A percentile compares a stretch with the other conserved stretches of the same genome.
Conservation (phyloP, 2,888 invertebrate species). For the Hemicrepidius hirtus region DNA sequence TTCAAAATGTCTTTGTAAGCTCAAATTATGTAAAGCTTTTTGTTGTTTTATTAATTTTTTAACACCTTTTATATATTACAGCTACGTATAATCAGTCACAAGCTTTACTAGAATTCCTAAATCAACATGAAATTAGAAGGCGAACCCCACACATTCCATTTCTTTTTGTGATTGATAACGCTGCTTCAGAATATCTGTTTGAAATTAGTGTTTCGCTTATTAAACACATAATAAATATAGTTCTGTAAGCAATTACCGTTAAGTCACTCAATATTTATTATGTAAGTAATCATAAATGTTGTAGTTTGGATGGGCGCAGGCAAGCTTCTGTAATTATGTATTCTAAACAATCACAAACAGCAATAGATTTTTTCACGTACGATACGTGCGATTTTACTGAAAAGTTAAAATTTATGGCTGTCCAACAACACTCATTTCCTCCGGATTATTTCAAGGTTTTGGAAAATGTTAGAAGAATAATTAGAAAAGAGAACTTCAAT, state of each 20-base stretch:
- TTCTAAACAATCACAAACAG: not conserved
- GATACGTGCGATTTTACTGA: not conserved
- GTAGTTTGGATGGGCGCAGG: not conserved
- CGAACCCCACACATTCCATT: not conserved
- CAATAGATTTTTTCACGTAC: not conserved
- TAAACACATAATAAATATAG: conserved; percentile 3
- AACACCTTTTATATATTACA: not conserved
- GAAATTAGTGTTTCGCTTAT: not conserved
- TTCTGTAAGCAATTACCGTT: not conserved
- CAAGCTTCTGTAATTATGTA: not conserved
- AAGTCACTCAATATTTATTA: not conserved
- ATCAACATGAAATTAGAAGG: not conserved
- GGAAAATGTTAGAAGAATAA: not conserved
- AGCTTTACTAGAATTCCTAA: not conserved
- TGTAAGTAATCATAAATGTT: not conserved
- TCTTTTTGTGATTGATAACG: not conserved
- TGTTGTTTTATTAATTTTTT: not conserved
- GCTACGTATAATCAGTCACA: not conserved
- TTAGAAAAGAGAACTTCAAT: not conserved
- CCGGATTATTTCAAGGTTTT: not conserved
- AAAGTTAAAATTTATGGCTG: not conserved
- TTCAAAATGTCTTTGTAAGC: not conserved
- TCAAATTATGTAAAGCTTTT: too few species aligned
- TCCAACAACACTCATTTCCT: not conserved
- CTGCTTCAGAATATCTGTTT: not conserved